Percentiles rank a stretch among this genome's conserved stretches.
These are phyloP conservation scores for Sanderia malayensis DNA, from an alignment of 30 jellyfish, hydroid and myxozoan species.

Conservation along the genomic window DNA sequence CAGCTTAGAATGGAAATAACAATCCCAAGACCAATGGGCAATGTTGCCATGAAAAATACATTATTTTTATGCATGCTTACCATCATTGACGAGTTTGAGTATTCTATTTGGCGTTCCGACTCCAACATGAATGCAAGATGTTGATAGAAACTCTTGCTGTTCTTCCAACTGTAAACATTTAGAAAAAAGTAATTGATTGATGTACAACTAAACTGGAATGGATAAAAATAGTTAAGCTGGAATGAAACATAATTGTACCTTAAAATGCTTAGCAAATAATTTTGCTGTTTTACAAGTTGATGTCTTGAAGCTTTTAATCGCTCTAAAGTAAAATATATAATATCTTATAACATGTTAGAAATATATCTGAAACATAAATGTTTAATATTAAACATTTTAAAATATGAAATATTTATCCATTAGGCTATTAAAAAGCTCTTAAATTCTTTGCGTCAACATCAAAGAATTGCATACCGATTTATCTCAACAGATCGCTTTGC, in stretches of 20 bases:
- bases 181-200: background rate
- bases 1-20: no score
- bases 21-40: no score
- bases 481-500: conserved; percentile 78
- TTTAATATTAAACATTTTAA: no score
- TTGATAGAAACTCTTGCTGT: conserved; percentile 45
- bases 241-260: conserved; percentile 29
- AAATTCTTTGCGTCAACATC: no score
- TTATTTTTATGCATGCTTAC: no score
- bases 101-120: conserved; percentile 88
- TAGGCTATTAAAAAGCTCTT: no score
- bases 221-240: background rate
- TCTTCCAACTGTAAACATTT: conserved; percentile 44
- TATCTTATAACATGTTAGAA: no score
- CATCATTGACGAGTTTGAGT: conserved; percentile 50
- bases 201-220: background rate
- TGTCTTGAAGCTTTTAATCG: conserved; percentile 56
- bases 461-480: conserved; percentile 55
- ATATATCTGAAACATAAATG: no score
- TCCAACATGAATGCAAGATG: conserved; percentile 60
- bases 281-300: conserved; percentile 67
- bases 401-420: no score
- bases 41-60: no score
- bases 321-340: no score
- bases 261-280: conserved; percentile 82